Evolutionary conservation across 2,888 invertebrate genomes (phyloP).

Genomic region (Noctua janthe): DNA sequence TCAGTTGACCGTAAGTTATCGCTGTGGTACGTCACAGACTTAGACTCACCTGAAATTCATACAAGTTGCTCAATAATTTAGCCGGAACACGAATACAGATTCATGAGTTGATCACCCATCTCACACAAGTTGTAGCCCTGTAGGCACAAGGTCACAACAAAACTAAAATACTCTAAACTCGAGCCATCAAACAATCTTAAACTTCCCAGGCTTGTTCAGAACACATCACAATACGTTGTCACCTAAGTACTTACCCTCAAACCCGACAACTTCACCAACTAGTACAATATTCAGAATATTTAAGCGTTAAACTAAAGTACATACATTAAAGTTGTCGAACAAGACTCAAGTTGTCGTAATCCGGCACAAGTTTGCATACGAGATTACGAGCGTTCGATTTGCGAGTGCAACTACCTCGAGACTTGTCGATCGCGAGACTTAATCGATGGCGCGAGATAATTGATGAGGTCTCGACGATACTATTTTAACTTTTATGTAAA

Average conservation of each 20-base stretch:
- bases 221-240: constrained; percentile 55
- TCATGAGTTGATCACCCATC: constrained; percentile 1
- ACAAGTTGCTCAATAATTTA: not conserved
- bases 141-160: not conserved
- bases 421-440: constrained; percentile 30
- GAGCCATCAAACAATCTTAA: constrained; percentile 41
- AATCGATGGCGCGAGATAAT: constrained; percentile 23
- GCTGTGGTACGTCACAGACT: not conserved
- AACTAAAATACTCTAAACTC: constrained; percentile 12
- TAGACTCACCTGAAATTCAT: not conserved
- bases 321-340: constrained; percentile 61
- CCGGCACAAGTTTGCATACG: constrained; percentile 58
- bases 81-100: not conserved
- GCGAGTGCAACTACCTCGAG: constrained; percentile 52
- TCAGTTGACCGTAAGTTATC: not conserved
- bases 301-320: constrained; percentile 55
- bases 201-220: constrained; percentile 30
- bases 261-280: constrained; percentile 42
- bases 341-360: constrained; percentile 59
- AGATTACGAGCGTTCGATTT: constrained; percentile 60
- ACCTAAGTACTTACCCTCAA: constrained; percentile 31
- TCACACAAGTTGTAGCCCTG: constrained; percentile 7
- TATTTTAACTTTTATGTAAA: not conserved
- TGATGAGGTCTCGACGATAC: constrained; percentile 22
- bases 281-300: constrained; percentile 63